phyloP scores from a whole-genome alignment of 2,888 invertebrate genomes.

The Sminthurides aquaticus region DNA sequence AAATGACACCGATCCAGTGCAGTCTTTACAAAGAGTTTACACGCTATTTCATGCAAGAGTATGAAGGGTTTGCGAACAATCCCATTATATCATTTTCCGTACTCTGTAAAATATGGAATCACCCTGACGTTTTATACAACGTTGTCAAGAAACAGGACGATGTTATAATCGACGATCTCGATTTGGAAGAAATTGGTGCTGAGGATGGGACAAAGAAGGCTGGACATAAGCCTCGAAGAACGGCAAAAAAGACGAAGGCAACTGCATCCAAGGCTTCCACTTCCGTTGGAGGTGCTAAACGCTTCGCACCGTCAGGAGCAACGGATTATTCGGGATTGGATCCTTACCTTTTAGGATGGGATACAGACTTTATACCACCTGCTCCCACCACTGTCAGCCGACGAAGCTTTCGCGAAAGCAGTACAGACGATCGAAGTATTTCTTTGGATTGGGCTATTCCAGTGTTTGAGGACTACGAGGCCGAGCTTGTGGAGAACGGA shows the following conservation, averaged over 20 bases:
- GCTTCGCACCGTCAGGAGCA: background rate
- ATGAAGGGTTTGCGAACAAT: conserved; percentile 51
- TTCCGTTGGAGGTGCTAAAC: no score
- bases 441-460: conserved; percentile 59
- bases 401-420: background rate
- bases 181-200: conserved; percentile 43
- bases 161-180: conserved; percentile 59
- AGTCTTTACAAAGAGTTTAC: conserved; percentile 87
- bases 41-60: conserved; percentile 52
- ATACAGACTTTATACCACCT: conserved; percentile 6
- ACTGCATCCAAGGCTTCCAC: background rate
- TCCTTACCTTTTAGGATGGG: conserved; percentile 6
- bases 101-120: conserved; percentile 97
- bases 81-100: conserved; percentile 96
- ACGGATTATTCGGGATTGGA: conserved; percentile 6
- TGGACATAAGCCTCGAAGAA: conserved; percentile 7
- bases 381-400: conserved; percentile 14
- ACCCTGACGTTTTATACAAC: conserved; percentile 83
- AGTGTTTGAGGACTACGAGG: conserved; percentile 62
- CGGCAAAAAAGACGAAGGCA: background rate
- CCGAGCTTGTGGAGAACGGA: conserved; percentile 84
- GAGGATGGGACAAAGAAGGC: conserved; percentile 8
- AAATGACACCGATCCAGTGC: conserved; percentile 84
- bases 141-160: conserved; percentile 71
- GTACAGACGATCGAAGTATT: conserved; percentile 17